These are phyloP conservation scores for Sardina pilchardus DNA, from an alignment of 2,113 vertebrate species.

Conservation along the genomic window DNA sequence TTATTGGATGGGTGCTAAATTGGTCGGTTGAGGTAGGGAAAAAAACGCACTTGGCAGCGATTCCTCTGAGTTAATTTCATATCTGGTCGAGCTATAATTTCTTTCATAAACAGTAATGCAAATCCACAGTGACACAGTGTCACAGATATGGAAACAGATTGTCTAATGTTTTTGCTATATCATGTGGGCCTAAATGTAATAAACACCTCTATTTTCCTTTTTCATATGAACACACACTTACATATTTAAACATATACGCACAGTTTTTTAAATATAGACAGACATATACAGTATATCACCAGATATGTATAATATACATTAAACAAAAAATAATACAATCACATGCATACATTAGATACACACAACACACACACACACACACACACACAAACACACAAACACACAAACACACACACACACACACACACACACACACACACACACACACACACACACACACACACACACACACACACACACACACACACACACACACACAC, in stretches of 20 bases:
- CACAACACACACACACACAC: background rate
- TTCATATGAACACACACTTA: background rate
- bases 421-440: background rate
- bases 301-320: background rate
- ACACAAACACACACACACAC: background rate
- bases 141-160: slow-evolving; percentile 17
- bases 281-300: background rate
- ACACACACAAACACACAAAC: background rate
- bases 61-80: slow-evolving; percentile 49
- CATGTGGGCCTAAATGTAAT: background rate
- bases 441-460: background rate
- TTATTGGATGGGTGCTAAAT: slow-evolving; percentile 58
- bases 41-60: slow-evolving; percentile 49
- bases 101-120: slow-evolving; percentile 13
- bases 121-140: slow-evolving; percentile 10
- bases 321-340: background rate
- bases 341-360: background rate
- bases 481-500: background rate
- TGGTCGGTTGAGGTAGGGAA: slow-evolving; percentile 23
- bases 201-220: background rate
- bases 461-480: background rate
- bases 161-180: slow-evolving; percentile 8
- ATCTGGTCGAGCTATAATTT: slow-evolving; percentile 26
- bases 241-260: background rate
- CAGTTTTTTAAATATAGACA: background rate